Conservation (phyloP, 2,888 invertebrate genomes). For the Timandra comae region DNA sequence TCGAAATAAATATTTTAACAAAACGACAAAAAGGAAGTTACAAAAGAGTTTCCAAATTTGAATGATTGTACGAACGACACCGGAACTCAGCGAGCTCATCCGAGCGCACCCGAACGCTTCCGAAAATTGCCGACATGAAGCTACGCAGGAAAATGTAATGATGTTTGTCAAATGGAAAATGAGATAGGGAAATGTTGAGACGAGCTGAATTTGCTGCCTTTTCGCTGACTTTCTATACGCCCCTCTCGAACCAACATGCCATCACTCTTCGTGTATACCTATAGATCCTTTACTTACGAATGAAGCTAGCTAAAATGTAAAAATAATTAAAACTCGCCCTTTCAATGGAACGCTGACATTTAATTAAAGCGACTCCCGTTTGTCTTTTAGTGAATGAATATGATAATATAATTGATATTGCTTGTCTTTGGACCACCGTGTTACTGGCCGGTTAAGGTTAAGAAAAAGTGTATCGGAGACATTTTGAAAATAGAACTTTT, state of each 20-base stretch:
- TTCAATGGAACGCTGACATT: conserved; percentile 62
- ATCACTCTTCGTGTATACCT: too few relatives aligned
- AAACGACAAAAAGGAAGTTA: conserved; percentile 16
- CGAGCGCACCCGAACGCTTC: conserved; percentile 52
- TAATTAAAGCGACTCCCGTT: conserved; percentile 48
- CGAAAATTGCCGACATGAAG: conserved; percentile 54
- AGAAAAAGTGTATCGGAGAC: background rate
- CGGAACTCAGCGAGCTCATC: conserved; percentile 46
- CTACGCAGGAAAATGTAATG: conserved; percentile 70
- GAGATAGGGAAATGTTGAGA: conserved; percentile 73
- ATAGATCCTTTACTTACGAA: background rate
- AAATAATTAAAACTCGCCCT: conserved; percentile 52
- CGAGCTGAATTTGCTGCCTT: conserved; percentile 62
- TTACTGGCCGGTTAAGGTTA: background rate
- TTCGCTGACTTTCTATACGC: conserved; percentile 42
- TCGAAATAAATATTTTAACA: conserved; percentile 1
- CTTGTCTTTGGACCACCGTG: conserved; percentile 15
- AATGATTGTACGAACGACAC: conserved; percentile 32
- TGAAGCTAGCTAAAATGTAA: conserved; percentile 14
- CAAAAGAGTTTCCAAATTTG: conserved; percentile 34
- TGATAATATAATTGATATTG: conserved; percentile 20
- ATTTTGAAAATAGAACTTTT: background rate
- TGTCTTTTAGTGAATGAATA: conserved; percentile 39
- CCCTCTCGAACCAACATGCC: too few relatives aligned
- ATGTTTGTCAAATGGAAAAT: conserved; percentile 78